Base-by-base conservation (phyloP, 2,888 invertebrate genomes). In the Ernsta delagoae region DNA sequence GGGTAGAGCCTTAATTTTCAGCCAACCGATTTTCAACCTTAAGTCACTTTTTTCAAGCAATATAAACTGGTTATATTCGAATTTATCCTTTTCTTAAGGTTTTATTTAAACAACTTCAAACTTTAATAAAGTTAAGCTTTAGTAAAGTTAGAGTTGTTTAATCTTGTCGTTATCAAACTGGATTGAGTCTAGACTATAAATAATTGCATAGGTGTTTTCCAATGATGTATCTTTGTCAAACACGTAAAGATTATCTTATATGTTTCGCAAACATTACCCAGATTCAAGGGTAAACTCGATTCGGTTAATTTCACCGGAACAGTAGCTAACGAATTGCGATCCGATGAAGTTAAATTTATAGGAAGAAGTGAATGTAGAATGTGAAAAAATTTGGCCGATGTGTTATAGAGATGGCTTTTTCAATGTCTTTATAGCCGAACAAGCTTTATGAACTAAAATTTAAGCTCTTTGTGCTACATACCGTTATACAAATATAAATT, bases 181-280 rank as follows among this genome's bases (percentile, higher is more conserved):
- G 60, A 67, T 67, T 31, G 43, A 31, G 43, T 57, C 31, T 24
- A 54, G 65, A 61, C 36, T 57, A 62, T 68, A 68, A 62, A 84
- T 81, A 84, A 74, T 81, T 78, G 70, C 81, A 74, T 70, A 77
- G 74, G 76, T 74, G 70, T 78, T 79, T 77, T 76, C 75, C 77
- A 73, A 79, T 78, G 76, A 78, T 72, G 82, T 81, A 85, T 86
- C 87, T 83, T 77, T 64, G 69, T 62, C 75, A 83, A 82, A 84
- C 83, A 84, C 59, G 59, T 16, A 66, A 72, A 76, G 85, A 83
- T 84, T 77, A 85, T 82, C 63, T 73, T 78, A 79, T 83, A 83
- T 66, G 78, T 72, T 62, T 39, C 12, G 65, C 78, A 84, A 83
- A 88, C 86, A 85, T 12, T 73, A 70, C 70, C 72, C 63, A 72